Percentiles rank a stretch among this genome's conserved stretches.
Evolutionary conservation across 1,140 invertebrate species (phyloP).

Genomic region (Drosophila elegans): DNA sequence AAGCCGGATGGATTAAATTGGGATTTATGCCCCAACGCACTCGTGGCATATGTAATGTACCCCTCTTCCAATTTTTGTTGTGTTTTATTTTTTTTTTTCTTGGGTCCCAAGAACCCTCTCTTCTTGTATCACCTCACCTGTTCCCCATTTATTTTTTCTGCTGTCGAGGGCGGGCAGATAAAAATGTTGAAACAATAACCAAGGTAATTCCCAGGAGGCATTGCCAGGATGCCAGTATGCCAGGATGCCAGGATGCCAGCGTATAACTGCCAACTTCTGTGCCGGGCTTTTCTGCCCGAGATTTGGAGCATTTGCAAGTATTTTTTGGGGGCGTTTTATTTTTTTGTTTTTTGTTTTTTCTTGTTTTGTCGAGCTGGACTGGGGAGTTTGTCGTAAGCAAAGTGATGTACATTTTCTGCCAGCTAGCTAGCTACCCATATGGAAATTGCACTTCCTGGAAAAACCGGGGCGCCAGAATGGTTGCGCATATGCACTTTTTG

Average conservation of each 20-base stretch:
- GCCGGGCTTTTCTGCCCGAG: conserved; percentile 35
- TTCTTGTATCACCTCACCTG: conserved; percentile 24
- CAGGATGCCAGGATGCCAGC: too few relatives aligned
- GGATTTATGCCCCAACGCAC: conserved; percentile 76
- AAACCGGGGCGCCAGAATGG: background rate
- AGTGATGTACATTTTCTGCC: conserved; percentile 42
- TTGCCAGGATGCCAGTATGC: conserved; percentile 53
- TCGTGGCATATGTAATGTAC: conserved; percentile 53
- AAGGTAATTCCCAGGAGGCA: conserved; percentile 70
- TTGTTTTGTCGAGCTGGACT: conserved; percentile 1
- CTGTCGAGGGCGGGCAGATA: conserved; percentile 53
- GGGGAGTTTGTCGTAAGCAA: conserved; percentile 13
- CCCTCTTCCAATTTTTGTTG: background rate
- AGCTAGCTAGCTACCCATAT: conserved; percentile 25
- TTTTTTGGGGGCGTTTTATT: conserved; percentile 4
- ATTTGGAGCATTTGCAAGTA: conserved; percentile 60
- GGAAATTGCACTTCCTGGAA: conserved; percentile 47
- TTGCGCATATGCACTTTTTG: conserved; percentile 58
- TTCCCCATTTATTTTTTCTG: conserved; percentile 14
- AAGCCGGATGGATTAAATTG: conserved; percentile 74
- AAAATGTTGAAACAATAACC: conserved; percentile 78
- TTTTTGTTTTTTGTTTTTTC: conserved; percentile 11
- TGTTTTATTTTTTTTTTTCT: background rate
- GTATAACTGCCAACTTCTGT: conserved; percentile 24
- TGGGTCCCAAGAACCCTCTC: background rate